Base-by-base conservation (phyloP, 64 coral and sea anemone species). In the Montipora efflorescens region DNA sequence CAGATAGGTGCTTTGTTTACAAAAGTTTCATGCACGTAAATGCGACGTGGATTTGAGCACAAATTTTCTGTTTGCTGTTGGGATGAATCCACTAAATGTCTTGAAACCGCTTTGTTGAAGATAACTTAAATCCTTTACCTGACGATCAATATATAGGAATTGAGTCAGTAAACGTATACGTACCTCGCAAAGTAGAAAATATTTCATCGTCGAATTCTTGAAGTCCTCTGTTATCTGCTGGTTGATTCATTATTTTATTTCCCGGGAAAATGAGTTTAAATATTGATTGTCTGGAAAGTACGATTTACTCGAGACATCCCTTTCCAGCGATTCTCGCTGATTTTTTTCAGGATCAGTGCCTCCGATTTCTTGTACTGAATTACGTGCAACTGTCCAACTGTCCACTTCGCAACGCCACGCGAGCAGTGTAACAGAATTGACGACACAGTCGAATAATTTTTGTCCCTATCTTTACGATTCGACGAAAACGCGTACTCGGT, bases 201-300 rank as follows among this genome's bases (percentile, higher is more conserved):
- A 84, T 84, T 84, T 84, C 81, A 69, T 84, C 81, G 28, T 84
- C 59, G 3, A 84, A 84, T 16, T 84, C 18, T 68, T n/a, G 81
- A 48, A 57, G 53, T 68, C 43, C 5, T 68, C 61, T 22, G 15
- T n/a, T 57, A 12, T 47, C 59, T 47, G 66, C 61, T 2, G 58
- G 5, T 7, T 36, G 43, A 84, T 64, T 69, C 81, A 77, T 77
- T 2, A 84, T 84, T 13, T 66, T 48, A 13, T 81, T 81, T 28
- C 51, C 50, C 57, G 14, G 13, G 12, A 67, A 67, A 67, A 48
- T 77, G 12, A 55, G 22, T 53, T 68, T 59, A 45, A 68, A 48
- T 11, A 57, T 6, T 57, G 53, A 8, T 66, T 47, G 55, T 45
- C 80, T 66, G 14, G 9, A 28, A 59, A 83, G 57, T 15, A 2